Evolutionary conservation across 2,797 vertebrate genomes (phyloP).

Genomic region (Spinus pinus): DNA sequence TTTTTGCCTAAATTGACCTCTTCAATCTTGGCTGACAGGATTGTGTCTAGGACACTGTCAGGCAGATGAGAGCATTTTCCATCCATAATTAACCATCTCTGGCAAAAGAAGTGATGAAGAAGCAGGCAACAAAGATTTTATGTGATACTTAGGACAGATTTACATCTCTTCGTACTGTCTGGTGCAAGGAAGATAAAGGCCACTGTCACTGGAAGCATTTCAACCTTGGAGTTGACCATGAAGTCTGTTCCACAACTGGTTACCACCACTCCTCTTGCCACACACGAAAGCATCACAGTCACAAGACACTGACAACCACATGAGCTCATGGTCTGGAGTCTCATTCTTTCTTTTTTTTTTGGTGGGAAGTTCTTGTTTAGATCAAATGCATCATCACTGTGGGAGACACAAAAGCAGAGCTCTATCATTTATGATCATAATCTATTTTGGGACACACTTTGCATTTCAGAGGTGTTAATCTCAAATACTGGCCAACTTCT

Average conservation of each 20-base stretch:
- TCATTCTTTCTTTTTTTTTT: neutral
- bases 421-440: neutral
- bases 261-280: neutral
- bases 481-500: neutral
- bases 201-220: neutral
- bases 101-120: neutral
- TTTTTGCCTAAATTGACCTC: neutral
- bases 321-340: neutral
- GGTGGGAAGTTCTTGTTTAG: neutral
- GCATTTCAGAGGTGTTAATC: neutral
- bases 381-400: neutral
- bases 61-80: neutral
- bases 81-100: neutral
- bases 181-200: neutral
- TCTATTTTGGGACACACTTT: neutral
- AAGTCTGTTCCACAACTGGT: neutral
- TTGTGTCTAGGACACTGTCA: neutral
- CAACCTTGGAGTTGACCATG: neutral
- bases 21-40: neutral
- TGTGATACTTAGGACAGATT: neutral
- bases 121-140: neutral
- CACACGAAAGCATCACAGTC: neutral
- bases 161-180: neutral
- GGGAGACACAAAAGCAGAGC: neutral
- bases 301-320: neutral